Base-by-base conservation (phyloP, 2,113 vertebrate genomes). In the Phoxinus phoxinus region DNA sequence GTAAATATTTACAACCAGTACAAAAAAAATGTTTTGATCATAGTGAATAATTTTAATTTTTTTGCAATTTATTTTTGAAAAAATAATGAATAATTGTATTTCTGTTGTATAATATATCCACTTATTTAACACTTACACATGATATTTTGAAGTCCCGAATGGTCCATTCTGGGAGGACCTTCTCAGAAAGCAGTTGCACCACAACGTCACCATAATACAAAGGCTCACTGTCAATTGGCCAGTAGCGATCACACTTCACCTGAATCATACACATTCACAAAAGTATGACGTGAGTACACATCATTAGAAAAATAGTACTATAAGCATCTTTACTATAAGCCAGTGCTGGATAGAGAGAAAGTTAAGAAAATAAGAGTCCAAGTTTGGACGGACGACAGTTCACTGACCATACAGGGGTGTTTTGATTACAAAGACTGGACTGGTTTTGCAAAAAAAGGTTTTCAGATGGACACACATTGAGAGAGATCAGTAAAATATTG, bases 221-320 rank as follows among this genome's bases (percentile, higher is more conserved):
- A 0, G 97, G 96, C 85, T 99, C 98, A 78, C 94, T 94, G 90
- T 98, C 97, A 3, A 94, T 90, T 1, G 98, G 98, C 98, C 98
- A 99, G 92, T 99, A 99, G 88, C 97, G 97, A 84, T 99, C 98
- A 94, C 98, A 99, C 89, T 99, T 99, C 51, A 99, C 97, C 98
- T 99, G 88, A 1, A 71, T 32, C 35, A 84, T 19, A 73, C 3
- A 51, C 12, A 78, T 58, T 27, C 21, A 48, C 63, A 77, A 46
- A 83, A 44, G 13, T 72, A 61, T 27, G 35, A 25, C 59, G 65
- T 48, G 15, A 81, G 9, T 58, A 30, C 19, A 67, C 15, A 48
- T 23, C 12, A 59, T 6, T n/a, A 46, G 58, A 48, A 59, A 74
- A 13, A 10, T 21, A 37, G 21, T 1, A 25, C 21, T 0, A 30